Base-by-base conservation (phyloP, 2,888 invertebrate genomes). In the Thumatha senex region DNA sequence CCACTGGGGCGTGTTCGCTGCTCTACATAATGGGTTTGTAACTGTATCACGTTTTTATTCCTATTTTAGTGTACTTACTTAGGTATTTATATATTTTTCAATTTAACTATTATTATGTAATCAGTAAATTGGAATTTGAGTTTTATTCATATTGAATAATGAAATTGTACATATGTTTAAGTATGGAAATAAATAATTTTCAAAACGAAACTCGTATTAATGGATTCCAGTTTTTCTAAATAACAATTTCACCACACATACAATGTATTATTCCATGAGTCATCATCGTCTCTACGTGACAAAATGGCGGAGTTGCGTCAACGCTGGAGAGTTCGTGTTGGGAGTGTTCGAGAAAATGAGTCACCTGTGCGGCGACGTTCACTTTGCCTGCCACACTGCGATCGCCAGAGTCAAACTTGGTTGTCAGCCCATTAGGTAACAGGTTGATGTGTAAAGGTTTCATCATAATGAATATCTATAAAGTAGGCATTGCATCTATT, bases 1-100 rank as follows among this genome's bases (percentile, higher is more conserved):
- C 76, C 91, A 78, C 78, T 84, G 78, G 89, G 78, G 92, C 91
- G 76, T 91, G 78, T 94, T 89, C 69, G 94, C 94, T 76, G 94
- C 93, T 72, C 74, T 92, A 89, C 74, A 92, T 85, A 82, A 87
- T 94, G 93, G 84, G 93, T 93, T 82, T 92, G 93, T 77, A 90
- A 92, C 82, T 87, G 93, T 81, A 92, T 91, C 84, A 90, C 92
- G 79, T 92, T 92, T 66, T 84, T 89, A 89, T 70, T 70, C 84
- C 89, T 88, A 70, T 88, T 69, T 83, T 84, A 82, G 79, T 80
- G 72, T 57, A 74, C 60, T 12, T 36, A 36, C 9, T 14, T 11
- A 18, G n/a, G n/a, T n/a, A 14, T 18, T 72, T 72, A 66, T 72
- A 78, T 78, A 76, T 78, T 76, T 89, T 89, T 89, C 87, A 87